Conservation (phyloP, 2,888 invertebrate genomes). For the Drosophila setosimentum region DNA sequence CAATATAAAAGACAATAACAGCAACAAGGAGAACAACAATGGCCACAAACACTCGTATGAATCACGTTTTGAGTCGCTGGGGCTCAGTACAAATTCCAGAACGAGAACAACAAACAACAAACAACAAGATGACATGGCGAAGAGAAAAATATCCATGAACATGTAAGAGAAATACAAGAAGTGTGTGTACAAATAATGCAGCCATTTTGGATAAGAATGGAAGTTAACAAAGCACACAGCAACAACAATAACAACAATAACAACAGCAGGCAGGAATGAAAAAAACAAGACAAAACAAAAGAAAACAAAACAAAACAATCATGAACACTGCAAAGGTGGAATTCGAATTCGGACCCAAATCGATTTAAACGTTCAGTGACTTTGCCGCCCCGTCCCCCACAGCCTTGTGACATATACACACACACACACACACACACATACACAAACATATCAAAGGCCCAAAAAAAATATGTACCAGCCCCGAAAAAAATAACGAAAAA, state of each 20-base stretch:
- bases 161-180: slow-evolving; percentile 43
- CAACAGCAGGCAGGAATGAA: slow-evolving; percentile 21
- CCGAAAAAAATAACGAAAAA: slow-evolving; percentile 42
- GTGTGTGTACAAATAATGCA: slow-evolving; percentile 75
- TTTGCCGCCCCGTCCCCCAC: slow-evolving; percentile 16
- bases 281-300: slow-evolving; percentile 30
- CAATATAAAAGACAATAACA: slow-evolving; percentile 74
- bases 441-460: slow-evolving; percentile 55
- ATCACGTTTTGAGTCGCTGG: slow-evolving; percentile 68
- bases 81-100: slow-evolving; percentile 43
- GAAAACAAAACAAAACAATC: slow-evolving; percentile 43
- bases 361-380: slow-evolving; percentile 78
- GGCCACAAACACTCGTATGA: slow-evolving; percentile 62
- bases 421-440: slow-evolving; percentile 41
- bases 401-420: slow-evolving; percentile 58
- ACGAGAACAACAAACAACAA: slow-evolving; percentile 30
- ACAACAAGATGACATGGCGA: slow-evolving; percentile 23
- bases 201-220: slow-evolving; percentile 81
- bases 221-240: slow-evolving; percentile 65
- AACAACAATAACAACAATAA: slow-evolving; percentile 40
- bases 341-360: slow-evolving; percentile 51
- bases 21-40: slow-evolving; percentile 35
- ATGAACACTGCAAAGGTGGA: slow-evolving; percentile 62
- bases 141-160: slow-evolving; percentile 19
- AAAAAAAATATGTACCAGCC: slow-evolving; percentile 41